phyloP scores from a whole-genome alignment of 1,140 invertebrate species.

The Aphelenchoides fujianensis region DNA sequence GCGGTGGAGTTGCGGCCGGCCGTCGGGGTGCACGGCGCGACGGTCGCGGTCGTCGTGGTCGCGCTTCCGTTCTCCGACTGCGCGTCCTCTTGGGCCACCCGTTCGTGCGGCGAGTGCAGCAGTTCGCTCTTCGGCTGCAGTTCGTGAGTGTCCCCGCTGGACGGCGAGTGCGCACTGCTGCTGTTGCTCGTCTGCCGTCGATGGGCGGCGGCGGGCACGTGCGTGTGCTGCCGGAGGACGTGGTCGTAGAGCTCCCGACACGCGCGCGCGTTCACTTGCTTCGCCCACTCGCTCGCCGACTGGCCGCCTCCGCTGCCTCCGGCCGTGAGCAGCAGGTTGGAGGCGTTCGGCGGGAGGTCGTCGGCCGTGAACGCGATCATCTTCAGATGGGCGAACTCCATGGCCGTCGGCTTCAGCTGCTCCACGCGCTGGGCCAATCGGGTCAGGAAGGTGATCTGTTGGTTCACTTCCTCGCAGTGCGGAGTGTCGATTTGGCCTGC shows the following conservation, averaged over 20 bases:
- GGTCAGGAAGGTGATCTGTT: conserved; percentile 31
- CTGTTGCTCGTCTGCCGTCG: too few relatives aligned
- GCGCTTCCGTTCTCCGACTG: conserved; percentile 37
- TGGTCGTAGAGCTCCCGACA: conserved; percentile 71
- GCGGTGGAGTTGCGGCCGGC: too few relatives aligned
- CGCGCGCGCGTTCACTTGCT: conserved; percentile 73
- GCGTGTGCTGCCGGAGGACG: conserved; percentile 65
- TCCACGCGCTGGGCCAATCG: conserved; percentile 72
- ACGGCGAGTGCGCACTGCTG: too few relatives aligned
- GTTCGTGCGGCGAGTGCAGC: background rate
- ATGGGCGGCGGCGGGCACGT: background rate
- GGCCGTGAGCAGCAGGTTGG: background rate
- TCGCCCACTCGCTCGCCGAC: conserved; percentile 62
- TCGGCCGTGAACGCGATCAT: conserved; percentile 71
- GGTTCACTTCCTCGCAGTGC: conserved; percentile 62
- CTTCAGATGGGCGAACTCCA: conserved; percentile 84
- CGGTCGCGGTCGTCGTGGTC: conserved; percentile 17
- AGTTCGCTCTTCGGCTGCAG: background rate
- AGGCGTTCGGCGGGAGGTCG: conserved; percentile 27
- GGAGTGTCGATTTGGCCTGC: conserved; percentile 49
- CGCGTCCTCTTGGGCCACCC: conserved; percentile 32
- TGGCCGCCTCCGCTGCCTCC: background rate
- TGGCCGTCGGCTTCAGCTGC: conserved; percentile 74
- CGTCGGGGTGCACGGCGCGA: too few relatives aligned
- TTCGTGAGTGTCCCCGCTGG: conserved; percentile 1